Evolutionary conservation across 2,113 vertebrate genomes (phyloP).

Genomic region (Coregonus clupeaformis): DNA sequence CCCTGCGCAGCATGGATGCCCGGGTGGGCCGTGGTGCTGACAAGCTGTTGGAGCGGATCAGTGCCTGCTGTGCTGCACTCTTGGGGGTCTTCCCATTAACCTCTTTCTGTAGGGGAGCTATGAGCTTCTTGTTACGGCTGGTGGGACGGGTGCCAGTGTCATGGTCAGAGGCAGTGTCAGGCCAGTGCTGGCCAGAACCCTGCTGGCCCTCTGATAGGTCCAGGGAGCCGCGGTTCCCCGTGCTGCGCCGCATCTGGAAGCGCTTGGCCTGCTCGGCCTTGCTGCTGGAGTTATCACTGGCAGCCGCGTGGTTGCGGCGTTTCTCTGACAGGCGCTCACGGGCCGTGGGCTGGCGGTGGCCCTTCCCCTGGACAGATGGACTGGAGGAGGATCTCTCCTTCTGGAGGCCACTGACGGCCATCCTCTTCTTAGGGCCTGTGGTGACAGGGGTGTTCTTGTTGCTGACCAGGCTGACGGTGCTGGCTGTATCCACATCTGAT

Average conservation of each 20-base stretch:
- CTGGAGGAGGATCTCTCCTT: slow-evolving; percentile 65
- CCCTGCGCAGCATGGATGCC: slow-evolving; percentile 91
- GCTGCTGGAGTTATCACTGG: slow-evolving; percentile 34
- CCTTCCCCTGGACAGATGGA: slow-evolving; percentile 71
- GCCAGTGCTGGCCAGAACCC: slow-evolving; percentile 54
- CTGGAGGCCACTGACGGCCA: accelerated
- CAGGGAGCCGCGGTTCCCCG: slow-evolving; percentile 77
- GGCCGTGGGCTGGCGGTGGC: slow-evolving; percentile 60
- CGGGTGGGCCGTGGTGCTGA: slow-evolving; percentile 90
- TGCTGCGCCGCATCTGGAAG: slow-evolving; percentile 76
- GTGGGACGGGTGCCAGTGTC: slow-evolving; percentile 65
- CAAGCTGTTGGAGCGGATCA: slow-evolving; percentile 93
- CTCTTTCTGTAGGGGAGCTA: slow-evolving; percentile 74
- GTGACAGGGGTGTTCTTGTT: slow-evolving; percentile 77
- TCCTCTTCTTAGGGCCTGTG: slow-evolving; percentile 56
- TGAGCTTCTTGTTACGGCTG: slow-evolving; percentile 77
- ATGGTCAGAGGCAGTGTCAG: slow-evolving; percentile 77
- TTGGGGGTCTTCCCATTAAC: slow-evolving; percentile 78
- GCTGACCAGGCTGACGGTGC: slow-evolving; percentile 89
- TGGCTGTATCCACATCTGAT: slow-evolving; percentile 91
- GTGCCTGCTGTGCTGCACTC: slow-evolving; percentile 73
- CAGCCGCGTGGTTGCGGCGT: slow-evolving; percentile 53
- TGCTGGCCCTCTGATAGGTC: slow-evolving; percentile 82
- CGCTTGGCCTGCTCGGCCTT: slow-evolving; percentile 65
- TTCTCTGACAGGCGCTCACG: slow-evolving; percentile 85